These are phyloP conservation scores for Gymnoscopelus microlampas DNA, from an alignment of 2,797 vertebrate species.

Conservation along the genomic window DNA sequence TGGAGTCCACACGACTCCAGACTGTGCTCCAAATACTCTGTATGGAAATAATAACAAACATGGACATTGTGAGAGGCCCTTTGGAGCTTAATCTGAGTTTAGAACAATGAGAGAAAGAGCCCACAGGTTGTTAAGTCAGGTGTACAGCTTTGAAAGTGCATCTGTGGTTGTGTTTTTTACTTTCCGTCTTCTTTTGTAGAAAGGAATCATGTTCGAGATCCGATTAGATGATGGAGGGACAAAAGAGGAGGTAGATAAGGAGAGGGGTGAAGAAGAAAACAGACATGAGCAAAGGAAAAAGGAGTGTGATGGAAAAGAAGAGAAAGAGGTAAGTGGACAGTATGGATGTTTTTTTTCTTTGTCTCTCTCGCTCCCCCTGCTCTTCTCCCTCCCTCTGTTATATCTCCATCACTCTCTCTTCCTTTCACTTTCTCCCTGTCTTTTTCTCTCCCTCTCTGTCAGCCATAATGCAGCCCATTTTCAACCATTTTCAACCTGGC, in stretches of 20 bases:
- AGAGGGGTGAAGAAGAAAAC: constrained; percentile 19
- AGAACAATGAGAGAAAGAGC: too few species aligned
- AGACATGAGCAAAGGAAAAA: constrained; percentile 6
- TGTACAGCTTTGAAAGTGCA: too few species aligned
- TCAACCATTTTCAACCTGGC: too few species aligned
- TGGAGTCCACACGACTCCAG: too few species aligned
- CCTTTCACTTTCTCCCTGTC: too few species aligned
- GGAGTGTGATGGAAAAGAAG: constrained; percentile 16
- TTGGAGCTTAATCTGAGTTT: too few species aligned
- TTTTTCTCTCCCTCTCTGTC: too few species aligned
- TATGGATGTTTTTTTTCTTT: not conserved
- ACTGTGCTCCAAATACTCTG: too few species aligned
- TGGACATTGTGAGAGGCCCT: too few species aligned
- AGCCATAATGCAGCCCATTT: too few species aligned
- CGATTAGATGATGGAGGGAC: constrained; percentile 70
- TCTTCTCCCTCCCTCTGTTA: not conserved
- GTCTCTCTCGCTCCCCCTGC: not conserved
- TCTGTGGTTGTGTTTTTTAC: not conserved
- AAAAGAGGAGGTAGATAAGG: constrained; percentile 52
- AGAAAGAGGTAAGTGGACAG: constrained; percentile 8
- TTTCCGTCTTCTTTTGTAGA: constrained; percentile 56
- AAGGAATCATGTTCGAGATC: constrained; percentile 93
- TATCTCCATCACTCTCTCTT: too few species aligned
- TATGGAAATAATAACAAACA: too few species aligned
- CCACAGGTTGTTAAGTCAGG: not conserved